Conservation (phyloP, 2,113 vertebrate species). For the Polyodon spathula region DNA sequence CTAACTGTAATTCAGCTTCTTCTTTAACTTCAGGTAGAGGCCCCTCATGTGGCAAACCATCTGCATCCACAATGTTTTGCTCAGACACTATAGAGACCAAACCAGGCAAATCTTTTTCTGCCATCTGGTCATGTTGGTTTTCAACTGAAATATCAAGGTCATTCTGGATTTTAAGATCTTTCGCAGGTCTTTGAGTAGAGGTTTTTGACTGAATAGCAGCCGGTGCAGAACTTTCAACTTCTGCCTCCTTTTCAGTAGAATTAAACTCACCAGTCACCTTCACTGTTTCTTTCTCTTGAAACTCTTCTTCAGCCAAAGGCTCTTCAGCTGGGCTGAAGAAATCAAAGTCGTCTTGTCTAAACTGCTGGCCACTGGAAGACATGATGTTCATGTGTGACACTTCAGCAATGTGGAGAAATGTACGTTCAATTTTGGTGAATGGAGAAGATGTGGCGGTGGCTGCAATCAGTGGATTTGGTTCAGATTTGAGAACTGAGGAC, state of each 20-base stretch:
- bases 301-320: constrained; percentile 35
- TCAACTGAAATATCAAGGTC: constrained; percentile 21
- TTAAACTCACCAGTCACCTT: constrained; percentile 38
- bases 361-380: constrained; percentile 70
- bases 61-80: constrained; percentile 28
- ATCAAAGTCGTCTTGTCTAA: constrained; percentile 52
- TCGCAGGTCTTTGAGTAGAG: constrained; percentile 28
- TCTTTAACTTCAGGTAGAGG: constrained; percentile 29
- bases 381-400: constrained; percentile 88
- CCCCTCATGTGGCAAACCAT: constrained; percentile 24
- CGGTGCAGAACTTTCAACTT: constrained; percentile 37
- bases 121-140: constrained; percentile 21
- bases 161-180: constrained; percentile 29
- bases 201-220: constrained; percentile 28
- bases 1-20: constrained; percentile 17
- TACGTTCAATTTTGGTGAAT: constrained; percentile 92
- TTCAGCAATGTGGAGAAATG: constrained; percentile 89
- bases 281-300: constrained; percentile 28
- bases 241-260: constrained; percentile 31
- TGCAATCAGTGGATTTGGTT: constrained; percentile 59
- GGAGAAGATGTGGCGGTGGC: constrained; percentile 71
- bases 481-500: constrained; percentile 75
- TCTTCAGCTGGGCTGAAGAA: constrained; percentile 42
- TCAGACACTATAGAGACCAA: constrained; percentile 18
- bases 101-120: constrained; percentile 23